phyloP scores from a whole-genome alignment of 2,888 invertebrate genomes.

The Auanema sp. region DNA sequence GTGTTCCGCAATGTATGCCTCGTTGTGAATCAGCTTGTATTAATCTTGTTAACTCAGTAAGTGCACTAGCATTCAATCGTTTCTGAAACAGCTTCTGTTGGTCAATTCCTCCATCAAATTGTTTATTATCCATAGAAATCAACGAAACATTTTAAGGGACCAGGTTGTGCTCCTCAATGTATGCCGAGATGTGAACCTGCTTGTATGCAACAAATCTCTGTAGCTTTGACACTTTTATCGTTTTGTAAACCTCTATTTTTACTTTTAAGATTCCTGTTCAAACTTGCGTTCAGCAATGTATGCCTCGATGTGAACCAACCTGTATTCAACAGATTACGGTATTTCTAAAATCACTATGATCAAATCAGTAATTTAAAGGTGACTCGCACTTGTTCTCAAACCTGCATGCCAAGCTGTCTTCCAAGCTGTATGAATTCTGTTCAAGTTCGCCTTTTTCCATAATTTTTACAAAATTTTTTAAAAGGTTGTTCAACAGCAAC shows the following conservation, averaged over 20 bases:
- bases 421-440: conserved; percentile 38
- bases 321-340: conserved; percentile 9
- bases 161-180: conserved; percentile 8
- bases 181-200: conserved; percentile 17
- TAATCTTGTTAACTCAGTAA: conserved; percentile 30
- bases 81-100: not conserved
- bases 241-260: not conserved
- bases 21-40: conserved; percentile 31
- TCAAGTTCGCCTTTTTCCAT: conserved; percentile 11
- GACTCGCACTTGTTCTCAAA: conserved; percentile 20
- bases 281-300: conserved; percentile 10
- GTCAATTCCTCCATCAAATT: not conserved
- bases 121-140: not conserved
- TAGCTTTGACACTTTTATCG: not conserved
- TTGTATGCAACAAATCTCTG: conserved; percentile 5
- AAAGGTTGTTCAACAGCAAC: conserved; percentile 3
- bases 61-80: not conserved
- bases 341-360: not conserved
- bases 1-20: conserved; percentile 36
- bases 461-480: not conserved
- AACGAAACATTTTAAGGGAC: not conserved
- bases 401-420: conserved; percentile 45
- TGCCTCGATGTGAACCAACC: conserved; percentile 4
- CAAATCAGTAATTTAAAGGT: conserved; percentile 8
- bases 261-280: conserved; percentile 3